Evolutionary conservation across 2,113 vertebrate species (phyloP).

Genomic region (Camelus bactrianus): DNA sequence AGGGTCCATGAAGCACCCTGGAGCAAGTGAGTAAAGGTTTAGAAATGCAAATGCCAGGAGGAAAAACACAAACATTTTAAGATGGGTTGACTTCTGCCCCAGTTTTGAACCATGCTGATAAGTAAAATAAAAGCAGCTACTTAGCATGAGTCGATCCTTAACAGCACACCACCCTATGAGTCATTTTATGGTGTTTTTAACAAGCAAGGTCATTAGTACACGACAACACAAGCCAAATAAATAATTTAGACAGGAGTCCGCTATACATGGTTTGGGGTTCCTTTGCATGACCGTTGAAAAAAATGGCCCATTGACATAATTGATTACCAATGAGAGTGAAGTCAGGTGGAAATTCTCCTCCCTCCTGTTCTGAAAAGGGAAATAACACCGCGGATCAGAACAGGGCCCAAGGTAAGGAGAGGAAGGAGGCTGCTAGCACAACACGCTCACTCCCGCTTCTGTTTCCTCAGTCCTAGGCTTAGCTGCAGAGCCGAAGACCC

Average conservation of each 20-base stretch:
- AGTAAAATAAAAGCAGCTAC: slow-evolving; percentile 78
- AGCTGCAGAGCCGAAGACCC: neutral
- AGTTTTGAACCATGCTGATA: slow-evolving; percentile 75
- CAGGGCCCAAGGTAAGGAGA: neutral
- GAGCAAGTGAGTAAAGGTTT: slow-evolving; percentile 51
- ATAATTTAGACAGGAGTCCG: slow-evolving; percentile 68
- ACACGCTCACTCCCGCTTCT: neutral
- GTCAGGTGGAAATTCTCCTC: slow-evolving; percentile 36
- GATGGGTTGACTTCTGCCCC: slow-evolving; percentile 73
- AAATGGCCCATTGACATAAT: neutral
- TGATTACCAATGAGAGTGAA: slow-evolving; percentile 43
- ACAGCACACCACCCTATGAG: slow-evolving; percentile 71
- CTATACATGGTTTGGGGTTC: slow-evolving; percentile 29
- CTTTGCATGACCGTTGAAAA: slow-evolving; percentile 58
- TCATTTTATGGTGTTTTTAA: slow-evolving; percentile 82
- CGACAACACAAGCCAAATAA: slow-evolving; percentile 76
- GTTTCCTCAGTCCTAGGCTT: neutral
- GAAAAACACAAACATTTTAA: slow-evolving; percentile 68
- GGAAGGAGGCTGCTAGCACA: neutral
- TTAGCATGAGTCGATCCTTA: slow-evolving; percentile 72
- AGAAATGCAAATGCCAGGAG: slow-evolving; percentile 17
- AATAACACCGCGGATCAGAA: neutral
- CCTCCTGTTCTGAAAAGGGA: neutral
- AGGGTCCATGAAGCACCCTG: neutral
- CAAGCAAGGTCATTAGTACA: slow-evolving; percentile 79